Base-by-base conservation (phyloP, 2,113 vertebrate genomes). In the Oncorhynchus keta region DNA sequence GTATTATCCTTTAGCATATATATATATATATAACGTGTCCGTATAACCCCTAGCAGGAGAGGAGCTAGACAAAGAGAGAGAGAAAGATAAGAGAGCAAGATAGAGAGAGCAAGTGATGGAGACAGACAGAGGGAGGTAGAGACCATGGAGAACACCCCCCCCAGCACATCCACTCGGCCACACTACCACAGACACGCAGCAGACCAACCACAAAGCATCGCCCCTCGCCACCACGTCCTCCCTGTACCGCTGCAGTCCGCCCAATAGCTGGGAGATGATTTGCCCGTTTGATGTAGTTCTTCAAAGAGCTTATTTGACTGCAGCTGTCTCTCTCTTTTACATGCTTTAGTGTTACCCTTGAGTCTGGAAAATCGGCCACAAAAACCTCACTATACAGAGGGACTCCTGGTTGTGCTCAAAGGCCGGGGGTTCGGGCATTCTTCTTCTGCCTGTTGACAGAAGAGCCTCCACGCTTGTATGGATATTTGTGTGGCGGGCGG, bases 241-340 rank as follows among this genome's bases (percentile, higher is more conserved):
- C 73, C 78, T 85, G 68, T 84, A 70, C 66, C 51, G 71, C 76
- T 68, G 73, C 85, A 80, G 84, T 78, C 77, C 81, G 76, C 76
- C 82, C 79, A 76, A 76, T 80, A 75, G 85, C 85, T 76, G 75
- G 70, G 68, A 79, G 85, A 88, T 76, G 87, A 79, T 90, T 88
- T 76, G 86, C 68, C 78, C 89, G 84, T 91, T 91, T 91, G 92
- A 93, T 93, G 91, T 90, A 87, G 32, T 88, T 89, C 91, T 91
- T 92, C 90, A 92, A 91, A 92, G 88, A 81, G 74, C 84, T 80
- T 78, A 81, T 75, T 89, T 85, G 91, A 88, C 87, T 85, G 84
- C 84, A 87, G 87, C 89, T 83, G 90, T 88, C 89, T 83, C 81
- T 83, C 82, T 85, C 76, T 83, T 84, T 89, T 83, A 86, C 80